Evolutionary conservation across 2,113 vertebrate genomes (phyloP).

Genomic region (Pica pica): DNA sequence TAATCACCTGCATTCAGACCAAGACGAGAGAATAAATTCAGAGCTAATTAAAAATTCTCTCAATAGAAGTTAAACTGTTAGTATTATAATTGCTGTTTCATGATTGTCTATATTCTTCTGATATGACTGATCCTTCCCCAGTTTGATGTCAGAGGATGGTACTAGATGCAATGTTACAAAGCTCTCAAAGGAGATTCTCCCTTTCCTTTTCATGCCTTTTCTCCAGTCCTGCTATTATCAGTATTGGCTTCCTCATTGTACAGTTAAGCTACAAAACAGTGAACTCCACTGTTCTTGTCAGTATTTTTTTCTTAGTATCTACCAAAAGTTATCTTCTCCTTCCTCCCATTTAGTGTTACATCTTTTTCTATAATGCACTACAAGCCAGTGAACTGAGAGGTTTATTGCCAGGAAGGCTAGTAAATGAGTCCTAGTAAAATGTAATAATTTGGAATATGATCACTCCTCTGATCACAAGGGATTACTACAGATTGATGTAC

Average conservation of each 20-base stretch:
- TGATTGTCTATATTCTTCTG: background rate
- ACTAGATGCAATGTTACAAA: background rate
- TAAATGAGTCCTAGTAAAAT: background rate
- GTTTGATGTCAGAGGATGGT: background rate
- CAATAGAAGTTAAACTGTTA: background rate
- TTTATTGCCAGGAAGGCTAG: background rate
- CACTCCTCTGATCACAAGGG: background rate
- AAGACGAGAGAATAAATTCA: background rate
- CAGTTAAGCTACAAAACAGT: background rate
- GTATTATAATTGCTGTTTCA: background rate
- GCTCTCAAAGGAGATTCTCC: background rate
- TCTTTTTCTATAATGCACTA: background rate
- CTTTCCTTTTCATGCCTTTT: background rate
- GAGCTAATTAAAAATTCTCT: background rate
- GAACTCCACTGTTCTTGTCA: background rate
- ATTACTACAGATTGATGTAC: background rate
- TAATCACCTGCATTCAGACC: background rate
- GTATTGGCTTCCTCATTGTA: background rate
- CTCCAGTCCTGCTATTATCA: background rate
- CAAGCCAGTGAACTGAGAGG: background rate
- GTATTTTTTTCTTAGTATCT: background rate
- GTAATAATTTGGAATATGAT: background rate
- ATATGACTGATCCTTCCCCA: background rate
- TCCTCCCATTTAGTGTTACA: background rate
- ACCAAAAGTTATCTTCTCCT: background rate